Conservation (phyloP, 2,113 vertebrate genomes). For the Gallinago media region DNA sequence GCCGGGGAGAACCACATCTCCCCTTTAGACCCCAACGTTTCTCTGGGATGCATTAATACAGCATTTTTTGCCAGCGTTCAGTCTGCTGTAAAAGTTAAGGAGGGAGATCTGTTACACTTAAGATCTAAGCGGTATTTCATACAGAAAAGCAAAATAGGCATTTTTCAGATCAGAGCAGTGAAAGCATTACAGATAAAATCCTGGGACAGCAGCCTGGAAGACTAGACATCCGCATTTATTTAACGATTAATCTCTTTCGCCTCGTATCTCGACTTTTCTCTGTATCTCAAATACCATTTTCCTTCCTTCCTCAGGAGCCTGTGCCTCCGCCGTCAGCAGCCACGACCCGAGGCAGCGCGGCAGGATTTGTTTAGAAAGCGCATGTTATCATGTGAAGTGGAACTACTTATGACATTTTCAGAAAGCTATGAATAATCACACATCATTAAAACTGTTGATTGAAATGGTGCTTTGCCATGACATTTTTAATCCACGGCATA, state of each 20-base stretch:
- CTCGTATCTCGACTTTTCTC: background rate
- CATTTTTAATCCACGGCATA: slow-evolving; percentile 56
- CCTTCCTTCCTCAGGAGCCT: background rate
- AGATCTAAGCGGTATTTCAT: background rate
- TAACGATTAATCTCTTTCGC: background rate
- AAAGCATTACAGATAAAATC: background rate
- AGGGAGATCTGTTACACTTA: background rate
- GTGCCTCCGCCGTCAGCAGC: background rate
- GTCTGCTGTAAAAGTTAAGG: background rate
- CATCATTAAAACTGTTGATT: slow-evolving; percentile 58
- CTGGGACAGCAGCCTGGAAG: background rate
- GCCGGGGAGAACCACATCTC: background rate
- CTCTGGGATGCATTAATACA: background rate
- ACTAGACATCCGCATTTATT: background rate
- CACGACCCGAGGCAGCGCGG: slow-evolving; percentile 45
- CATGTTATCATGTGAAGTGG: slow-evolving; percentile 62
- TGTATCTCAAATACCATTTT: background rate
- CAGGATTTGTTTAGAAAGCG: slow-evolving; percentile 63
- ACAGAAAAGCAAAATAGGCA: background rate
- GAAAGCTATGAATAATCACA: slow-evolving; percentile 67
- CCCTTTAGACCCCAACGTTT: background rate
- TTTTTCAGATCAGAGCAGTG: background rate
- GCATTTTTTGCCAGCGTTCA: background rate
- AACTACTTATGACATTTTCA: slow-evolving; percentile 68
- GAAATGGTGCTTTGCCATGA: slow-evolving; percentile 40